Base-by-base conservation (phyloP, 1,140 invertebrate species). In the Penaeus indicus region DNA sequence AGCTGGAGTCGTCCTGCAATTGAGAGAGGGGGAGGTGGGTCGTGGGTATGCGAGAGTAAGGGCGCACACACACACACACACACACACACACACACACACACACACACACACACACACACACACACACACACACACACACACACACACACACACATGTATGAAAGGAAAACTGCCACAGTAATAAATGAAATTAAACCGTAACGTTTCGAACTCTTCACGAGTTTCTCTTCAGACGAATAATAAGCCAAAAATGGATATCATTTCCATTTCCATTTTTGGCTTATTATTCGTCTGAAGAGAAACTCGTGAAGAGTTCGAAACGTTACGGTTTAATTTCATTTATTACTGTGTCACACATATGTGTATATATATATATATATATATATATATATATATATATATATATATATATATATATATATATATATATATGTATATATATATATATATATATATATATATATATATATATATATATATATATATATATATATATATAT, bases 1-100 rank as follows among this genome's bases (percentile, higher is more conserved):
- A n/a, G 7, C 25, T 21, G 69, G 84, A 77, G 54, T 88, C 81
- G 32, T 88, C 86, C 86, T 88, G 86, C 10, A 84, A 60, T n/a
- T 47, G 60, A n/a, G 60, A n/a, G 25, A 25, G 60, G 79, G 21
- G 79, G 54, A 1, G 21, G 79, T 47, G 42, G 19, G 47, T 25
- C 3, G 4, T 21, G 19, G 47, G 11, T 13, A 22, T 27, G 42
- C 13, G 22, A 47, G 8, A 42, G 77, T 7, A 42, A 42, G 77
- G 10, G 61, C 32, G n/a, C 22, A 72, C 22, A 72, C 21, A 72
- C 67, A 72, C 2, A 72, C 3, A 72, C 67, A 69, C 67, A 69
- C 21, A 25, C 21, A 72, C 21, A 72, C 21, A 72, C 32, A 72
- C 18, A n/a, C 22, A 72, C 18, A 72, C 18, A 25, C 22, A 72